Base-by-base conservation (phyloP, 2,113 vertebrate genomes). In the Hemibagrus wyckioides region DNA sequence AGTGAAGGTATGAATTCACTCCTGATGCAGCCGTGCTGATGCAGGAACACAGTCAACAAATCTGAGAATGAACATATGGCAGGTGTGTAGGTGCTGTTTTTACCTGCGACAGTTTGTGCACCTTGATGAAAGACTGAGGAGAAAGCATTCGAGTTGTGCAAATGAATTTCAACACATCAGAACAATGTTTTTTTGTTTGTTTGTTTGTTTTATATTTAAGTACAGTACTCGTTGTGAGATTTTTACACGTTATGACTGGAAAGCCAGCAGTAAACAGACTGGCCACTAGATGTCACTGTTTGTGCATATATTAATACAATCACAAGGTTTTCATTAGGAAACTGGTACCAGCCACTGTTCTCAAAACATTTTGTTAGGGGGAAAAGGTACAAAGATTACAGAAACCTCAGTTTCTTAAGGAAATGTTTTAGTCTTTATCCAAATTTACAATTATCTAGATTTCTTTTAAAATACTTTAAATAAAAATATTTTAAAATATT, bases 1-100 rank as follows among this genome's bases (percentile, higher is more conserved):
- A 96, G 95, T 94, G 95, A 96, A 94, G 96, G 95, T 97, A 80
- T 63, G 88, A 94, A 56, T 88, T 92, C 86, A 83, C 44, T 48
- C 67, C 85, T 92, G 87, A 92, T 83, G 89, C n/a, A 85, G 87
- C 86, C 71, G 10, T 81, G 82, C 50, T 89, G 81, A 86, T 65
- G 79, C 54, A 23, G n/a, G 19, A 69, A 50, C 56, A 82, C 61
- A 85, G n/a, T 81, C 30, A 1, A 77, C 80, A 89, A 85, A 86
- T 80, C 82, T 61, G 14, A 69, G 79, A 33, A 59, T 4, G 54
- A 30, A 65, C 8, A 44, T 36, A 73, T 13, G 71, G 86, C n/a
- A 48, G 4, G 44, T 80, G 52, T 6, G 52, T 23, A 80, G 17
- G 33, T 48, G 39, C 52, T 61, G 23, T 25, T 73, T n/a, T 71